phyloP scores from a whole-genome alignment of 2,888 invertebrate genomes.

The Sesamia inferens region DNA sequence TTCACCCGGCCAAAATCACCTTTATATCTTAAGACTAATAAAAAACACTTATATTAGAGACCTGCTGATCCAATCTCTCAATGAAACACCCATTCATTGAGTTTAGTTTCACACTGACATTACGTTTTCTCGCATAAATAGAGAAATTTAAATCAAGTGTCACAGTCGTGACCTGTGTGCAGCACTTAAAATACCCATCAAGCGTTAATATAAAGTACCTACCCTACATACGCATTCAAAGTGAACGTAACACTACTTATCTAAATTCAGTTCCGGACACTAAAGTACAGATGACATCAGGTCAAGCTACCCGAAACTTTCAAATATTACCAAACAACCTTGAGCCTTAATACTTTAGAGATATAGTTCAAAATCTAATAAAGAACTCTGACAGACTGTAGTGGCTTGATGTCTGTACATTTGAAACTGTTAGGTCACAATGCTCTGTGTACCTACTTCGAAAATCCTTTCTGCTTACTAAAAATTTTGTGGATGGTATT shows the following conservation, averaged over 20 bases:
- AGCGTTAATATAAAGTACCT: slow-evolving; percentile 31
- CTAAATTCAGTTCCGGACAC: slow-evolving; percentile 26
- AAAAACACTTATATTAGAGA: background rate
- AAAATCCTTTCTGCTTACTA: no score
- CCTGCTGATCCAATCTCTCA: slow-evolving; percentile 1
- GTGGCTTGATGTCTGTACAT: no score
- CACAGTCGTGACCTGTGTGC: slow-evolving; percentile 29
- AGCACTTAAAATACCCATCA: slow-evolving; percentile 35
- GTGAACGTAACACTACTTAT: slow-evolving; percentile 25
- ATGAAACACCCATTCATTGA: slow-evolving; percentile 23
- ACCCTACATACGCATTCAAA: slow-evolving; percentile 17
- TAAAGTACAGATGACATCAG: background rate
- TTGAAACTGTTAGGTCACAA: no score
- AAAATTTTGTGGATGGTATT: background rate
- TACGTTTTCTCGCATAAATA: slow-evolving; percentile 26
- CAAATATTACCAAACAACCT: no score
- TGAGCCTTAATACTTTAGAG: no score
- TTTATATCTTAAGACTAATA: background rate
- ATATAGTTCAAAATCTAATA: no score
- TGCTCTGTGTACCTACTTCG: no score
- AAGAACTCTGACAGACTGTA: background rate
- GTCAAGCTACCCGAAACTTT: no score
- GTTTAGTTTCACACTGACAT: slow-evolving; percentile 20
- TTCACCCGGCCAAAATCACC: background rate
- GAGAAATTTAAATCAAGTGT: slow-evolving; percentile 51